phyloP scores from a whole-genome alignment of 1,140 invertebrate species.

The Drosophila eugracilis region DNA sequence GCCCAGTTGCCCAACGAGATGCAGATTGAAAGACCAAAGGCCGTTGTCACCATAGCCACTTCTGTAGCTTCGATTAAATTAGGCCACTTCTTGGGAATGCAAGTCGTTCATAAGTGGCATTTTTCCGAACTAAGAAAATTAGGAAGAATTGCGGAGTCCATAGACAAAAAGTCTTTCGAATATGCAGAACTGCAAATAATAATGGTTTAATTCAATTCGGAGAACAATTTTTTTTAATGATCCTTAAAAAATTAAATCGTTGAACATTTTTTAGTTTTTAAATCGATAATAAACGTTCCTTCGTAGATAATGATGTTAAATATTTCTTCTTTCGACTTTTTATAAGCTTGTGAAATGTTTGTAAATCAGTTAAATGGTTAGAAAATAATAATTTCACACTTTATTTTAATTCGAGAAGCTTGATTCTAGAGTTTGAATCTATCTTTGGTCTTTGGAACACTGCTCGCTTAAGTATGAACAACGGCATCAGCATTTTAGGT shows the following conservation, averaged over 20 bases:
- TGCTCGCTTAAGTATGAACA: neutral
- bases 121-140: neutral
- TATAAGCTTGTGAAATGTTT: neutral
- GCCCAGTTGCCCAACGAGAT: slow-evolving; percentile 8
- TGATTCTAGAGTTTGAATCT: too few relatives aligned
- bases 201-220: neutral
- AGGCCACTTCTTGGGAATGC: slow-evolving; percentile 1
- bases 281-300: too few relatives aligned
- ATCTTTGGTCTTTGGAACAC: neutral
- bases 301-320: too few relatives aligned
- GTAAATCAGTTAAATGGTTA: too few relatives aligned
- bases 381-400: neutral
- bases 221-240: too few relatives aligned
- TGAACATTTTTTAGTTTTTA: too few relatives aligned
- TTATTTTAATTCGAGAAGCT: neutral
- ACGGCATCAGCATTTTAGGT: neutral
- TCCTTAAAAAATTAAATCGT: too few relatives aligned
- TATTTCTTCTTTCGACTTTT: neutral
- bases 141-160: neutral
- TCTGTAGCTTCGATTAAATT: slow-evolving; percentile 63
- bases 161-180: neutral
- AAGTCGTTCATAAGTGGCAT: neutral
- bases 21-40: slow-evolving; percentile 17
- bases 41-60: neutral
- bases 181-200: slow-evolving; percentile 4